phyloP scores from a whole-genome alignment of 2,113 vertebrate genomes.

The Clarias batrachus region DNA sequence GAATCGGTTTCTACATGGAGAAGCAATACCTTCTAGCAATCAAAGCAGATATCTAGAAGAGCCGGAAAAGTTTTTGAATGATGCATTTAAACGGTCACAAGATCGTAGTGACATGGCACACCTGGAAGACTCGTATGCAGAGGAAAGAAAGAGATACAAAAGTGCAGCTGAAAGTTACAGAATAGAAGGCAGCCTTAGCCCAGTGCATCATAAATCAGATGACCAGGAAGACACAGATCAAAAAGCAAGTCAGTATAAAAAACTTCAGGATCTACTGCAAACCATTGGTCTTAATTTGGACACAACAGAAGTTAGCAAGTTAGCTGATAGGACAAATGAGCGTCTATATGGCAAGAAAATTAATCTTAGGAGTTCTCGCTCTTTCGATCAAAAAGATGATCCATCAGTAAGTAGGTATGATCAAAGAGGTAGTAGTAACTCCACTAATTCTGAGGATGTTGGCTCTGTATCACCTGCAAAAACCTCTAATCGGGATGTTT shows the following conservation, averaged over 20 bases:
- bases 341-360: slow-evolving; percentile 80
- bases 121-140: slow-evolving; percentile 48
- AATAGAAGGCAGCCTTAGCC: background rate
- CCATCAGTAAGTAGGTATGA: slow-evolving; percentile 48
- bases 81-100: background rate
- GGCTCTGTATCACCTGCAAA: slow-evolving; percentile 67
- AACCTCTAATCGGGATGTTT: slow-evolving; percentile 62
- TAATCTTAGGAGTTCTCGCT: slow-evolving; percentile 48
- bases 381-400: slow-evolving; percentile 29
- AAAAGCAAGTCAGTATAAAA: slow-evolving; percentile 78
- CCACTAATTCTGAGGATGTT: slow-evolving; percentile 70
- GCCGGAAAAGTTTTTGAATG: slow-evolving; percentile 1
- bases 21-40: slow-evolving; percentile 60
- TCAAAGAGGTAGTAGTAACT: slow-evolving; percentile 66
- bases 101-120: background rate
- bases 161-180: background rate
- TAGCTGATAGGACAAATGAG: slow-evolving; percentile 85
- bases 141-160: slow-evolving; percentile 19
- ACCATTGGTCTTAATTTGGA: slow-evolving; percentile 91
- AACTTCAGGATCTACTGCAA: slow-evolving; percentile 89
- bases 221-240: slow-evolving; percentile 53
- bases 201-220: slow-evolving; percentile 19
- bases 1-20: slow-evolving; percentile 78
- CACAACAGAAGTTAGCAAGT: slow-evolving; percentile 83
- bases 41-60: background rate